These are phyloP conservation scores for Apodemia mormo DNA, from an alignment of 2,888 invertebrate species.

Conservation along the genomic window DNA sequence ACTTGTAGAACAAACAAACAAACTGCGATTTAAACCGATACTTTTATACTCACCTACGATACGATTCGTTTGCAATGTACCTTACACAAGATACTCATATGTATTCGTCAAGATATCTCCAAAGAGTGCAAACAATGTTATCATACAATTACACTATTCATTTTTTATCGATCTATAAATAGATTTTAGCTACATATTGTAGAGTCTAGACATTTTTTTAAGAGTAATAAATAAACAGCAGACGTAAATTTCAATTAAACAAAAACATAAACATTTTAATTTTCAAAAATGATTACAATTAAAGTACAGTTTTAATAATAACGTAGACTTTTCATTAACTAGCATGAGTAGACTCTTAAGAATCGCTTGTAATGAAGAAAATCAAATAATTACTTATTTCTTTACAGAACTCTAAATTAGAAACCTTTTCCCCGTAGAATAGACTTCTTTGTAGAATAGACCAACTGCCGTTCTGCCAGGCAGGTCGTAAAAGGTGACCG, in stretches of 20 bases:
- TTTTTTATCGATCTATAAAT: slow-evolving; percentile 15
- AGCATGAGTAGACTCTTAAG: neutral
- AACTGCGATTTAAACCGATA: no score
- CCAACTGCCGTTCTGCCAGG: no score
- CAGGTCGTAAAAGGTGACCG: no score
- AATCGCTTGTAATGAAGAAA: no score
- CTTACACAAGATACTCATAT: neutral
- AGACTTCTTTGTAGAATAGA: no score
- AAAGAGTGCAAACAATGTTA: slow-evolving; percentile 14
- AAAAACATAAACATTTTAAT: neutral
- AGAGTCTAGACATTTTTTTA: neutral
- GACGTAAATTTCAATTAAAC: neutral
- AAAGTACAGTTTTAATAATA: neutral
- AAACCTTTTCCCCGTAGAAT: no score
- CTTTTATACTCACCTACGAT: neutral
- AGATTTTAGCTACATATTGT: neutral
- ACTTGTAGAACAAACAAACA: no score
- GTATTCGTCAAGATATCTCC: neutral
- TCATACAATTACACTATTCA: slow-evolving; percentile 8
- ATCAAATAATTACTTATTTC: no score
- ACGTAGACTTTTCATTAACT: neutral
- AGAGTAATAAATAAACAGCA: neutral
- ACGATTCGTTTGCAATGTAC: neutral
- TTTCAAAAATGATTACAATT: no score
- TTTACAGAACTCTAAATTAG: no score